These are phyloP conservation scores for Accipiter virgatus DNA, from an alignment of 2,113 vertebrate genomes.

Conservation along the genomic window DNA sequence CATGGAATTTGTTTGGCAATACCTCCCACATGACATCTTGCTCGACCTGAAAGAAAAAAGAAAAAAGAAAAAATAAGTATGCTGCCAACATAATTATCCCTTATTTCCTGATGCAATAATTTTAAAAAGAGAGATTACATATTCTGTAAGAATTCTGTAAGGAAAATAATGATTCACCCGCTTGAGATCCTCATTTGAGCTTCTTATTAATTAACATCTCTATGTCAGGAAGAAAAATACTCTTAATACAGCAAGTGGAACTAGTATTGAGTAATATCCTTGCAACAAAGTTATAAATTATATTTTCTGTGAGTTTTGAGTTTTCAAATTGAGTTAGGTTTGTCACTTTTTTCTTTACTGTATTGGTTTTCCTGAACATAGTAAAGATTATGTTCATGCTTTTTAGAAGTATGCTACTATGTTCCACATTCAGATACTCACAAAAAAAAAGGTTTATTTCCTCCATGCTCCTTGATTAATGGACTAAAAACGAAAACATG, in stretches of 20 bases:
- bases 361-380: background rate
- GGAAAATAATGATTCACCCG: constrained; percentile 24
- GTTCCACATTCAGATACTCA: background rate
- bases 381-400: background rate
- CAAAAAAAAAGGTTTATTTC: background rate
- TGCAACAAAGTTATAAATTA: background rate
- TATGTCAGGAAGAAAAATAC: background rate
- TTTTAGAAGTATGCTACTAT: background rate
- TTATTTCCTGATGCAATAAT: constrained; percentile 45
- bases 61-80: constrained; percentile 18
- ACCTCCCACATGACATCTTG: constrained; percentile 2
- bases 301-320: background rate
- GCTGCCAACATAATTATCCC: constrained; percentile 31
- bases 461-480: background rate
- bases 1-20: constrained; percentile 39
- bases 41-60: constrained; percentile 18
- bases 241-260: background rate
- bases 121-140: background rate
- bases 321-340: background rate
- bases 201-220: background rate
- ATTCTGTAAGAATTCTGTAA: background rate
- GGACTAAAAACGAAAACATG: background rate
- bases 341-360: background rate
- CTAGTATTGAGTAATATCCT: background rate
- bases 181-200: background rate